Conservation (phyloP, 2,113 vertebrate species). For the Bos taurus region ARS-UCD2.0 NC_037329.1:41125001-41125500, state of each 20-base stretch:
- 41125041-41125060: rapidly evolving
- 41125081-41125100: neutral
- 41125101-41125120: neutral
- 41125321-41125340: neutral
- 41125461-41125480: neutral
- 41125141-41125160: rapidly evolving
- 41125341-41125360: too few species aligned
- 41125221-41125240: neutral
- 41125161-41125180: neutral
- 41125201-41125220: neutral
- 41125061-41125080: neutral
- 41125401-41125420: neutral
- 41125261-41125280: neutral
- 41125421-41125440: neutral
- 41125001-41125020: neutral
- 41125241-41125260: neutral
- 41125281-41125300: neutral
- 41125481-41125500: neutral
- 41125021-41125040: neutral
- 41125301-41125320: neutral
- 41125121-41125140: neutral
- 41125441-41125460: neutral
- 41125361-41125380: neutral
- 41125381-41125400: neutral
- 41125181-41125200: neutral